A percentile compares a stretch with the other conserved stretches of the same genome.
These are phyloP conservation scores for Phenacoccus solenopsis DNA, from an alignment of 1,140 invertebrate species.

Conservation along the genomic window DNA sequence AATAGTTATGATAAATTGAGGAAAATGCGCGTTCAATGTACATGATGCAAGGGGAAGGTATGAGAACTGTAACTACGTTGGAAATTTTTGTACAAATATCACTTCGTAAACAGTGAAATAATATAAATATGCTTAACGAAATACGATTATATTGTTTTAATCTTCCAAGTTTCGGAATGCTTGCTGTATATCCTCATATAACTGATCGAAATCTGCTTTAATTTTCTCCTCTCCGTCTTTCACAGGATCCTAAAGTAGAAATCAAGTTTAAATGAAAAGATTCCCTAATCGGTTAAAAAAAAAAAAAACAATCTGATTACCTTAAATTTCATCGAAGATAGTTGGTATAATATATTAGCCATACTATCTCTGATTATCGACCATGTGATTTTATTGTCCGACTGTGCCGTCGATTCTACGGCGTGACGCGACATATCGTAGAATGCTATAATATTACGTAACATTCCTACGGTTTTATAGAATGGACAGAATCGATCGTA, in stretches of 20 bases:
- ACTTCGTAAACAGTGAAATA: not conserved
- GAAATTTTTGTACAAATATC: not conserved
- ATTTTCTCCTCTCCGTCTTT: conserved; percentile 97
- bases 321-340: conserved; percentile 99
- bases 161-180: conserved; percentile 98
- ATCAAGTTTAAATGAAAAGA: not conserved
- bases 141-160: too few relatives aligned
- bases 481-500: conserved; percentile 99
- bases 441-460: conserved; percentile 96
- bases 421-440: conserved; percentile 96
- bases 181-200: conserved; percentile 88
- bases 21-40: not conserved
- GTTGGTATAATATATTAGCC: conserved; percentile 90
- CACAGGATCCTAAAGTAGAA: conserved; percentile 68
- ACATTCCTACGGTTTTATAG: conserved; percentile 99
- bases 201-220: conserved; percentile 88
- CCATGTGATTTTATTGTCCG: conserved; percentile 99
- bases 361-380: conserved; percentile 92
- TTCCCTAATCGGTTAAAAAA: conserved; percentile 18
- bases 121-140: not conserved
- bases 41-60: not conserved
- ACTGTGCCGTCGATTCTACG: conserved; percentile 94
- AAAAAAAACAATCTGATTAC: conserved; percentile 37
- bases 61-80: not conserved
- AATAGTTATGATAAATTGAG: not conserved